Evolutionary conservation across 2,797 vertebrate genomes (phyloP), one percentile per base, ranked within the genome.

Genomic region (Onychomys arenicola): DNA sequence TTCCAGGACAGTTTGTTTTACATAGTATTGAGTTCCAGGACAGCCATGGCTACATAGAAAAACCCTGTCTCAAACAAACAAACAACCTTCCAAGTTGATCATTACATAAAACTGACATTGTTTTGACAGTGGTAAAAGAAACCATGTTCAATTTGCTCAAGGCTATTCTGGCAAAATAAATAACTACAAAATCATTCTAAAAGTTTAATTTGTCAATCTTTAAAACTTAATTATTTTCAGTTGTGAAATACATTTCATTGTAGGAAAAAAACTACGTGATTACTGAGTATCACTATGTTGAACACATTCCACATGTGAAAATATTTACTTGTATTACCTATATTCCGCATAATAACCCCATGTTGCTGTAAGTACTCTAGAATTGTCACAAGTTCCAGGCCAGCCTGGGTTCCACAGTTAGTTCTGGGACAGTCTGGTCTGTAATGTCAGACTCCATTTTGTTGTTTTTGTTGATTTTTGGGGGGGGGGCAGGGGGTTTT

Each of bases 191-290:
- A 67, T 96, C 43, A 93, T 71, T 83, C 46, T 87, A 93, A 65
- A 65, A 84, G 37, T 89, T 81, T 92, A 59, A 88, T 84, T 71
- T 88, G 65, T 12, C 37, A 89, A 92, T 81, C 90, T 93, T 91
- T 73, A 61, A 96, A 96, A 27, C 16, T 75, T n/a, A 77, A 75
- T 84, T 96, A 94, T 76, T 95, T 94, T 34, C 63, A 91, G 27
- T 67, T 96, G 40, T 63, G 78, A 91, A 89, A 93, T 71, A 52
- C 8, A 80, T 61, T 94, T 86, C 91, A 89, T 89, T 82, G 69
- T 32, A 94, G 43, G 21, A 96, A 92, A 59, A 59, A 59, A 94
- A 63, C 71, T 83, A 80, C 43, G 14, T 91, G 29, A 93, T 46
- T 75, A 93, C 89, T 75, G 34, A 37, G 52, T 12, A 91, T 11